phyloP scores from a whole-genome alignment of 2,113 vertebrate genomes.

The Gasterosteus aculeatus region DNA sequence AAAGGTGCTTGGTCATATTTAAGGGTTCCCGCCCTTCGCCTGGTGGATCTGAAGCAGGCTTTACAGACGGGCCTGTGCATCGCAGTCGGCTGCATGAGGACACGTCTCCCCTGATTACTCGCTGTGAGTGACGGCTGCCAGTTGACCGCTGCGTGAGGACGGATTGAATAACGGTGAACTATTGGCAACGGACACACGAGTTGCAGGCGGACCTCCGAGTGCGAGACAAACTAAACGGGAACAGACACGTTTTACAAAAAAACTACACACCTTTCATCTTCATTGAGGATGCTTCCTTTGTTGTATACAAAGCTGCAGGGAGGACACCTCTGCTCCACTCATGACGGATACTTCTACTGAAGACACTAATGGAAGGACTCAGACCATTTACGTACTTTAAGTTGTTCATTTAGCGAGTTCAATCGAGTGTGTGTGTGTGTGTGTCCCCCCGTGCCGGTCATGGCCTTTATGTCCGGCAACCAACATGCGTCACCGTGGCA shows the following conservation, averaged over 20 bases:
- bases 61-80: too few species aligned
- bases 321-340: not conserved
- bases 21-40: too few species aligned
- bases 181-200: not conserved
- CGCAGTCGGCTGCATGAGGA: too few species aligned
- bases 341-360: not conserved
- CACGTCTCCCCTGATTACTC: too few species aligned
- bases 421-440: not conserved
- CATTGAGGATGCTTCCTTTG: not conserved
- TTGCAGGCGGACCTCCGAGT: not conserved
- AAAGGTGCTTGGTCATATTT: too few species aligned
- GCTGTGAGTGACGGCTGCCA: too few species aligned
- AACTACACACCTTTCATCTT: not conserved
- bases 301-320: not conserved
- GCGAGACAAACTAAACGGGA: not conserved
- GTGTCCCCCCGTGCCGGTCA: not conserved
- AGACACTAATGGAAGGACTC: not conserved
- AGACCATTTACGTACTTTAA: not conserved
- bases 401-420: not conserved
- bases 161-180: not conserved
- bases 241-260: not conserved
- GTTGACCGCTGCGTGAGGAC: too few species aligned
- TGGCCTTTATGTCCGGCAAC: conserved; percentile 3
- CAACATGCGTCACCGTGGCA: not conserved
- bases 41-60: too few species aligned